These are phyloP conservation scores for Nycticryphes semicollaris DNA, from an alignment of 2,113 vertebrate species.

Conservation along the genomic window DNA sequence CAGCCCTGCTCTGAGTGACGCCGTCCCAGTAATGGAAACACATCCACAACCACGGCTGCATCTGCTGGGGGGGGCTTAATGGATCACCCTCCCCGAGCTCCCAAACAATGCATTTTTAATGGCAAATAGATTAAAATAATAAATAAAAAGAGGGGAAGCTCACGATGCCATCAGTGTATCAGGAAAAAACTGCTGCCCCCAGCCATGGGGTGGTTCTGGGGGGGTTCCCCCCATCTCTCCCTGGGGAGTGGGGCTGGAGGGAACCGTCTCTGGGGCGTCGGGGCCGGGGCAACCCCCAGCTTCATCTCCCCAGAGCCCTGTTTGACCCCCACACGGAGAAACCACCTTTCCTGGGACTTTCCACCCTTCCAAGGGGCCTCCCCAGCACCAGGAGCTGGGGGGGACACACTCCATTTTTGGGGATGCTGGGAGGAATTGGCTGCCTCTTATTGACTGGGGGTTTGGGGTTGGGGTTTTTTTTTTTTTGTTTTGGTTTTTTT, in stretches of 20 bases:
- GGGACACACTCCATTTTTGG: background rate
- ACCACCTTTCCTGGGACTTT: background rate
- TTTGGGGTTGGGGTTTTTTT: background rate
- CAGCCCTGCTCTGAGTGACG: rapidly evolving
- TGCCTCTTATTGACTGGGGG: rapidly evolving
- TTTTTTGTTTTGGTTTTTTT: background rate
- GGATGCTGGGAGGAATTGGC: background rate
- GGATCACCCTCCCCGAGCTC: background rate
- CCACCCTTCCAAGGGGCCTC: background rate
- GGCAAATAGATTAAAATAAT: slow-evolving; percentile 32
- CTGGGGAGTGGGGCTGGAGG: background rate
- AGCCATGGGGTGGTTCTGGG: rapidly evolving
- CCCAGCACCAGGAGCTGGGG: background rate
- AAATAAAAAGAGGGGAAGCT: background rate
- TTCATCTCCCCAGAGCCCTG: background rate
- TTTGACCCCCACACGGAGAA: rapidly evolving
- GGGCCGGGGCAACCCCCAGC: background rate
- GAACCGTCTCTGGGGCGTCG: background rate
- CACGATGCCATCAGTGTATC: rapidly evolving
- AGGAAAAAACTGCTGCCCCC: background rate
- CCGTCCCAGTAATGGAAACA: background rate
- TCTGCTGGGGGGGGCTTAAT: background rate
- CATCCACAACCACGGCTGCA: rapidly evolving
- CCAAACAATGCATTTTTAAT: background rate
- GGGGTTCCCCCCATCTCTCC: background rate